phyloP scores from a whole-genome alignment of 2,888 invertebrate species.

The Dorcus hopei region DNA sequence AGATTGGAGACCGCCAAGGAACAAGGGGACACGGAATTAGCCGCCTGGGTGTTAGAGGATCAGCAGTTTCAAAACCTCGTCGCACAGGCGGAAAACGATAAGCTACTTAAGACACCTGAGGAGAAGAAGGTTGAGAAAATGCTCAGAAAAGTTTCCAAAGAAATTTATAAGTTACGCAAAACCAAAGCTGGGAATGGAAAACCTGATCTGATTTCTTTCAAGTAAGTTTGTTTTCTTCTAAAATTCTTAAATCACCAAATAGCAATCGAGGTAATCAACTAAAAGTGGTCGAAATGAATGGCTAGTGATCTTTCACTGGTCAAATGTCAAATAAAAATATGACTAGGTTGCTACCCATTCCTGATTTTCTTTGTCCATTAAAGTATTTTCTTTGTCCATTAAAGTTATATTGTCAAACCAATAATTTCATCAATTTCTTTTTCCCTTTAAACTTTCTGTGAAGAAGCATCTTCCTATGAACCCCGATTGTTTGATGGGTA shows the following conservation, averaged over 20 bases:
- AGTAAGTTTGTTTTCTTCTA: constrained; percentile 57
- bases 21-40: constrained; percentile 77
- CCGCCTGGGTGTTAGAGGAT: constrained; percentile 84
- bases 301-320: too few relatives aligned
- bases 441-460: too few relatives aligned
- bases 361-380: too few relatives aligned
- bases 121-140: constrained; percentile 75
- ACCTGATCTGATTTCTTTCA: constrained; percentile 89
- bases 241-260: neutral
- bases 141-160: constrained; percentile 82
- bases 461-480: too few relatives aligned
- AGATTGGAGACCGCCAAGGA: constrained; percentile 80
- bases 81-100: constrained; percentile 55
- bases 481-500: too few relatives aligned
- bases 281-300: too few relatives aligned
- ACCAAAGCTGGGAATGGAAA: constrained; percentile 84
- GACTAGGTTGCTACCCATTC: too few relatives aligned
- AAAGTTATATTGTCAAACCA: too few relatives aligned
- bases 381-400: too few relatives aligned
- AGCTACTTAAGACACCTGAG: constrained; percentile 56
- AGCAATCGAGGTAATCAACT: too few relatives aligned
- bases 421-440: too few relatives aligned
- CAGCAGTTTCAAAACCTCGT: constrained; percentile 77
- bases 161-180: constrained; percentile 86
- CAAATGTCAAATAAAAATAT: too few relatives aligned